Evolutionary conservation across 2,888 invertebrate species (phyloP), one percentile per base, ranked within the genome.

Genomic region (Morinoia aosen): DNA sequence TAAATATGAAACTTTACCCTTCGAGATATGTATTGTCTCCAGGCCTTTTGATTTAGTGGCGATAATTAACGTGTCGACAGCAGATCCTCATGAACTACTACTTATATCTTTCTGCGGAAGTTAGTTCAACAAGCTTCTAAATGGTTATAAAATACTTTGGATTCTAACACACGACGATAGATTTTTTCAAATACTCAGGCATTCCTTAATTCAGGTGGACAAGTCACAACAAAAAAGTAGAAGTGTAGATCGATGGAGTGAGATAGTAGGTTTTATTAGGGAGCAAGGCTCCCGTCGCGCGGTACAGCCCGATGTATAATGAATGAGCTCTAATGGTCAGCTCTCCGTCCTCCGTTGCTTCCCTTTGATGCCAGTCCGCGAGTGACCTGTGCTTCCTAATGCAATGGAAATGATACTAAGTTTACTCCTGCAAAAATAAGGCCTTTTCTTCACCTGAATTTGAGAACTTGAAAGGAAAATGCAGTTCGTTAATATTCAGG

Each of bases 391-490:
- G 93, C 93, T 57, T 93, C 48, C 93, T 93, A 93, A 93, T 93
- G 93, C 93, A 56, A 93, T 93, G 93, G 93, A 93, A 93, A 93
- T 93, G 57, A 93, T 93, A 93, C 93, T 93, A 93, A 93, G 93
- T 93, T 93, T 57, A 12, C 33, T 57, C 48, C 56, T 14, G 58
- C 93, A 93, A 93, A 93, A 93, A 93, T 93, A 93, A 33, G 93
- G 10, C 33, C n/a, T 93, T 93, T 93, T 93, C 93, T 93, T 93
- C 93, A 57, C 93, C n/a, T 39, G 57, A 93, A 93, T 93, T 56
- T 57, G 93, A 93, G 93, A 93, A 93, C 57, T 33, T 93, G 93
- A 93, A 57, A 93, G 57, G 93, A 93, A 93, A 90, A 57, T 56
- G 33, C 48, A 56, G 48, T 93, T 56, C 93, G 57, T 93, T 93